phyloP scores from a whole-genome alignment of 2,888 invertebrate species.

The Eledona agricola region DNA sequence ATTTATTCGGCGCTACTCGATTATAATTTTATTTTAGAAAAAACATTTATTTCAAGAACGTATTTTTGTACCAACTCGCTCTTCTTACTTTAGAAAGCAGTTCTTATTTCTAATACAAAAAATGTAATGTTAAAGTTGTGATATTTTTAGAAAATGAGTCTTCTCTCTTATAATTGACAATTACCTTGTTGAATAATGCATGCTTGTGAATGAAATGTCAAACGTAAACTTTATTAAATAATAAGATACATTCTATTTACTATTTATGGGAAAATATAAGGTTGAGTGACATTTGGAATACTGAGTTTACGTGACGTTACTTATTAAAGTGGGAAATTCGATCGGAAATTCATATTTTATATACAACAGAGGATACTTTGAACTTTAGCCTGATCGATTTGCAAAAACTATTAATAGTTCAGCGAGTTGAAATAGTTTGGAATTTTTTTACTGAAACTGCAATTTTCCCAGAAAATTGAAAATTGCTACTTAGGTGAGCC shows the following conservation, averaged over 20 bases:
- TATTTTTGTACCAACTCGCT: too few relatives aligned
- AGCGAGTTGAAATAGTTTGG: not conserved
- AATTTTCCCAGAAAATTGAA: too few relatives aligned
- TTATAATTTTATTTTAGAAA: too few relatives aligned
- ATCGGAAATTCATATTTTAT: constrained; percentile 2
- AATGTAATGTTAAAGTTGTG: too few relatives aligned
- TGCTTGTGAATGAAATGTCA: constrained; percentile 7
- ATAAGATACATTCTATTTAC: constrained; percentile 3
- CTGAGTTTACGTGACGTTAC: constrained; percentile 4
- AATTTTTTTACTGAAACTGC: too few relatives aligned
- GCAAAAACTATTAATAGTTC: constrained; percentile 8
- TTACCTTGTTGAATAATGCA: not conserved
- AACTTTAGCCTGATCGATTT: constrained; percentile 10
- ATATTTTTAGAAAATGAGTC: too few relatives aligned
- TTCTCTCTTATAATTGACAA: too few relatives aligned
- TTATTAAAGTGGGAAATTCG: constrained; percentile 11
- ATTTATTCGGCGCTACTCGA: not conserved
- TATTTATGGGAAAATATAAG: constrained; percentile 1
- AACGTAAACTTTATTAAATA: constrained; percentile 9
- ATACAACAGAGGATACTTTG: not conserved
- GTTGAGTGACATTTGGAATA: constrained; percentile 10
- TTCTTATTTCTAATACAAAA: too few relatives aligned
- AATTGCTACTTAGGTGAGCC: too few relatives aligned
- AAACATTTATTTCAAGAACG: too few relatives aligned
- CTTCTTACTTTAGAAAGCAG: too few relatives aligned